Evolutionary conservation across 2,888 invertebrate genomes (phyloP).

Genomic region (Drosophila borborema): DNA sequence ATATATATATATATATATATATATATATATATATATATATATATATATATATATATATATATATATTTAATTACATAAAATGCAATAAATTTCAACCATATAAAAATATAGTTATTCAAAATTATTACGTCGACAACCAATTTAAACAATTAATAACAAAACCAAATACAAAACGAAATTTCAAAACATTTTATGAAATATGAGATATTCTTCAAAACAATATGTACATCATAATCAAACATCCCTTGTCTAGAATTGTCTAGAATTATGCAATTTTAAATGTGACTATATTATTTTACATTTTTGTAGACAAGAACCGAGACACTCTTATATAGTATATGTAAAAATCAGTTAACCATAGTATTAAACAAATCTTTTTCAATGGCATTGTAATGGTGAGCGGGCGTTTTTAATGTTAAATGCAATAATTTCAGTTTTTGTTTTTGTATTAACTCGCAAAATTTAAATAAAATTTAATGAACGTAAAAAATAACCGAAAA

Average conservation of each 20-base stretch:
- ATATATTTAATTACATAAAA: conserved; percentile 81
- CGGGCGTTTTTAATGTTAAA: conserved; percentile 76
- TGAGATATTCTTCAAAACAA: conserved; percentile 68
- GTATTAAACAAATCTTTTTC: conserved; percentile 74
- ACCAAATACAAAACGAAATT: conserved; percentile 36
- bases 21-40: conserved; percentile 76
- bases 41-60: conserved; percentile 53
- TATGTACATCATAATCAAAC: conserved; percentile 73
- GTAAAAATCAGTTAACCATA: conserved; percentile 79
- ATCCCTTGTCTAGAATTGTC: conserved; percentile 68
- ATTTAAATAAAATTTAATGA: conserved; percentile 78
- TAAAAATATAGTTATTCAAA: conserved; percentile 72
- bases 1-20: conserved; percentile 68
- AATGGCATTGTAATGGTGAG: conserved; percentile 76
- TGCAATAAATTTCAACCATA: conserved; percentile 72
- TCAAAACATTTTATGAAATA: conserved; percentile 68
- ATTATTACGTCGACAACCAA: conserved; percentile 61
- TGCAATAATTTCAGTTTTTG: conserved; percentile 71
- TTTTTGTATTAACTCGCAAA: conserved; percentile 78
- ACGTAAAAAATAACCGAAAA: conserved; percentile 59
- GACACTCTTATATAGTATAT: conserved; percentile 67
- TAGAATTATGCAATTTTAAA: conserved; percentile 77
- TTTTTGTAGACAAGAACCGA: conserved; percentile 73
- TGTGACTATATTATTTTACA: conserved; percentile 75
- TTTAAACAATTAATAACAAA: conserved; percentile 32